phyloP scores from a whole-genome alignment of 2,797 vertebrate genomes.

The Spondyliosoma cantharus region DNA sequence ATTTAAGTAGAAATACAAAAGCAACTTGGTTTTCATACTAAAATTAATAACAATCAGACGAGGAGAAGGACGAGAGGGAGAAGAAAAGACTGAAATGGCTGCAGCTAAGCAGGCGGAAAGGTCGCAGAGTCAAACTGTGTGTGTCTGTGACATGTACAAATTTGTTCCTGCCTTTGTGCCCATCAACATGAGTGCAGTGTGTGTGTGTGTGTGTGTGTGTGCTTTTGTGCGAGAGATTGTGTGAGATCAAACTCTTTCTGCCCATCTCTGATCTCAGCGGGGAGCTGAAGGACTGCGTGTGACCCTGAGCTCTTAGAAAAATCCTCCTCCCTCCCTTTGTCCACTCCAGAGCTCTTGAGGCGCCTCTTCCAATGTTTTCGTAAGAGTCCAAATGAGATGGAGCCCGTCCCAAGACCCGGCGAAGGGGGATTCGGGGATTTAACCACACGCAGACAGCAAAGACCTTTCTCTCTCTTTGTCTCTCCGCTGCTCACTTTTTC shows the following conservation, averaged over 20 bases:
- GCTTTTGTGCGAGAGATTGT: background rate
- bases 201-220: constrained; percentile 8
- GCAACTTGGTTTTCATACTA: no score
- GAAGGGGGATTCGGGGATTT: constrained; percentile 38
- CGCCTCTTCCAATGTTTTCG: constrained; percentile 40
- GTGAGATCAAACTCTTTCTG: constrained; percentile 51
- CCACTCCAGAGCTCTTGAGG: constrained; percentile 53
- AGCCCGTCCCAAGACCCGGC: constrained; percentile 39
- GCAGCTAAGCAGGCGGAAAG: background rate
- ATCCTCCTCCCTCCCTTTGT: constrained; percentile 51
- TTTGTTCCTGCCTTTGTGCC: background rate
- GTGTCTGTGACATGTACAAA: background rate
- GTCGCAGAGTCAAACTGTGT: constrained; percentile 17
- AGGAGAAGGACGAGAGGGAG: background rate
- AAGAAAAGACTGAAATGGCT: constrained; percentile 2
- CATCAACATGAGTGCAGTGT: background rate
- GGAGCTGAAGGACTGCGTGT: constrained; percentile 21
- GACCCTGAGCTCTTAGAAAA: constrained; percentile 50
- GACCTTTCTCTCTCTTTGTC: constrained; percentile 17
- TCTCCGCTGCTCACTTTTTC: constrained; percentile 4
- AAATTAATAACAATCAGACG: no score
- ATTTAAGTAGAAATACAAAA: constrained; percentile 20
- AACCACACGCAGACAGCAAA: constrained; percentile 24
- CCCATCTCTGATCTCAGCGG: constrained; percentile 56
- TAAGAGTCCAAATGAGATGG: constrained; percentile 52